Base-by-base conservation (phyloP, 2,113 vertebrate genomes). In the Tichodroma muraria region DNA sequence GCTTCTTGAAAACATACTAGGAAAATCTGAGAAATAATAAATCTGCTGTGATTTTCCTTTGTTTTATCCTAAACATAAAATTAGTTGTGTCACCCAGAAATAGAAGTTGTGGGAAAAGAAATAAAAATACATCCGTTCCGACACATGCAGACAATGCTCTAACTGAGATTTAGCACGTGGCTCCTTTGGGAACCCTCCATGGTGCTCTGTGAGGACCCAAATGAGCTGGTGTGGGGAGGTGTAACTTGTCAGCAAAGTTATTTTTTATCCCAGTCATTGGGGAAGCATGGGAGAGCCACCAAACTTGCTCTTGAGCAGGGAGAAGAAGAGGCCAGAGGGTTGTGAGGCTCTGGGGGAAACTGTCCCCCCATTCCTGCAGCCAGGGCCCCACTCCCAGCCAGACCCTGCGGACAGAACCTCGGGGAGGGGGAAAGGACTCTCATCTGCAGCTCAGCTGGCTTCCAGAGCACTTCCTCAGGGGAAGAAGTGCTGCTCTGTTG, bases 31-130 rank as follows among this genome's bases (percentile, higher is more conserved):
- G 85, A 86, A 96, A 94, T 53, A 88, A 82, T 65, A 64, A 83
- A 95, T 93, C 88, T 92, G 54, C 47, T 90, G 92, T 59, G 60
- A 86, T 94, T 92, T 93, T 96, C 95, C 94, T 96, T 95, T 96
- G 95, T 96, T 95, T 86, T 60, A 80, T 52, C 68, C 90, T 93
- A 80, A 96, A 93, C 77, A 93, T 63, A 85, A 93, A 95, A 95
- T 84, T 31, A 90, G 38, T 83, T 92, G 68, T 75, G 70, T 95
- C 37, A 77, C 20, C 76, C 92, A 96, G 85, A 96, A 96, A 96
- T 92, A 96, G 94, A 95, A 95, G 60, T 33, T 78, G 77, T 95
- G 94, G 88, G 65, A 63, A 94, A 94, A 95, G 59, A 93, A 93
- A 90, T 37, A 88, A 92, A 96, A 95, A 59, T 63, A 86, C 90